phyloP scores from a whole-genome alignment of 1,140 invertebrate genomes.

The Xylocopa sonorina region DNA sequence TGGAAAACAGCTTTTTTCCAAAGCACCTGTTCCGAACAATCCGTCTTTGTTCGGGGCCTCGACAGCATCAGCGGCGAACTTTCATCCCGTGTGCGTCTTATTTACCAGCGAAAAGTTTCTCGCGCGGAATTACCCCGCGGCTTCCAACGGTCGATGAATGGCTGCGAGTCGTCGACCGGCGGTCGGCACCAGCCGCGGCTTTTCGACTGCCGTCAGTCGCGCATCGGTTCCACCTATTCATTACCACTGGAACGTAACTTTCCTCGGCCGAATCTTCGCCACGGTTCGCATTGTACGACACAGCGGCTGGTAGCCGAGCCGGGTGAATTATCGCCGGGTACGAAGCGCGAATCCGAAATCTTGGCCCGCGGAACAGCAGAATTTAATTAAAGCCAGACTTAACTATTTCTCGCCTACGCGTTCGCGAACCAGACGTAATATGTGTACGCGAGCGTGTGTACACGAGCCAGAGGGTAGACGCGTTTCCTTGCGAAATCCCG shows the following conservation, averaged over 20 bases:
- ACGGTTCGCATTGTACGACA: slow-evolving; percentile 11
- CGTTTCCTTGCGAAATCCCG: neutral
- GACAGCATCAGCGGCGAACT: neutral
- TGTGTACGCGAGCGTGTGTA: neutral
- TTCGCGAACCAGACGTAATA: neutral
- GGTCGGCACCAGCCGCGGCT: neutral
- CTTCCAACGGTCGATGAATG: neutral
- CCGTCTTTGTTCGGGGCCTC: neutral
- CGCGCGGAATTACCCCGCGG: slow-evolving; percentile 5
- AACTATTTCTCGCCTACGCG: slow-evolving; percentile 12
- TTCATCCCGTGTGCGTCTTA: slow-evolving; percentile 1
- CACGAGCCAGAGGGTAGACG: no score
- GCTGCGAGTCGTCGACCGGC: neutral
- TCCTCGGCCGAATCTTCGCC: slow-evolving; percentile 30
- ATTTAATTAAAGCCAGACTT: slow-evolving; percentile 42
- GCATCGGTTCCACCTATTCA: slow-evolving; percentile 34
- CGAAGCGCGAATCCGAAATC: slow-evolving; percentile 34
- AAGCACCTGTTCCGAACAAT: neutral
- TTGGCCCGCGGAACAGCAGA: slow-evolving; percentile 31
- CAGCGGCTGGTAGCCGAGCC: neutral
- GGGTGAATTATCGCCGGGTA: slow-evolving; percentile 26
- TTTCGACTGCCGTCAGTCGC: neutral
- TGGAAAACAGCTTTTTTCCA: neutral
- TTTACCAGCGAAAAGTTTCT: slow-evolving; percentile 22
- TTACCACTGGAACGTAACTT: slow-evolving; percentile 24